Percentiles rank a stretch among this genome's conserved stretches.
phyloP scores from a whole-genome alignment of 1,140 invertebrate genomes.

The Procambarus clarkii region DNA sequence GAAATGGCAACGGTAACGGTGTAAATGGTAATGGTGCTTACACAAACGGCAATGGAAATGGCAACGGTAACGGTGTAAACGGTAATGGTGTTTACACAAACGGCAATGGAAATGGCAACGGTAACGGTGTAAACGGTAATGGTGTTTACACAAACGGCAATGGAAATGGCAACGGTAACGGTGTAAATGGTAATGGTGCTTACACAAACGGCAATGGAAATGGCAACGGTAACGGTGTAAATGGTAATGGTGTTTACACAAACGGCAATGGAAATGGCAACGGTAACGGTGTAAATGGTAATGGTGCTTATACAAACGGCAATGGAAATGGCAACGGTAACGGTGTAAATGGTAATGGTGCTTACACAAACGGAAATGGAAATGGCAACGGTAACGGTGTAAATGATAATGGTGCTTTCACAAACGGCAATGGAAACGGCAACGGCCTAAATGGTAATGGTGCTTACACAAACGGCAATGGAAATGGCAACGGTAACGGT shows the following conservation, averaged over 20 bases:
- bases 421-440: no score
- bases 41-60: neutral
- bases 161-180: slow-evolving; percentile 3
- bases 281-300: no score
- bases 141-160: neutral
- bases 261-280: neutral
- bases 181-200: neutral
- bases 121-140: neutral
- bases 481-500: slow-evolving; percentile 16
- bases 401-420: neutral
- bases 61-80: neutral
- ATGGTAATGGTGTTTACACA: neutral
- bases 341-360: neutral
- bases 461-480: neutral
- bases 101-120: neutral
- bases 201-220: neutral
- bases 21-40: slow-evolving; percentile 7
- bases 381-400: neutral
- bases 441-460: neutral
- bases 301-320: no score
- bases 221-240: neutral
- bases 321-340: no score
- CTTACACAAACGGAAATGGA: neutral
- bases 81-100: neutral
- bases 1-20: neutral